Evolutionary conservation across 1,140 invertebrate genomes (phyloP).

Genomic region (Mylabris phalerata): DNA sequence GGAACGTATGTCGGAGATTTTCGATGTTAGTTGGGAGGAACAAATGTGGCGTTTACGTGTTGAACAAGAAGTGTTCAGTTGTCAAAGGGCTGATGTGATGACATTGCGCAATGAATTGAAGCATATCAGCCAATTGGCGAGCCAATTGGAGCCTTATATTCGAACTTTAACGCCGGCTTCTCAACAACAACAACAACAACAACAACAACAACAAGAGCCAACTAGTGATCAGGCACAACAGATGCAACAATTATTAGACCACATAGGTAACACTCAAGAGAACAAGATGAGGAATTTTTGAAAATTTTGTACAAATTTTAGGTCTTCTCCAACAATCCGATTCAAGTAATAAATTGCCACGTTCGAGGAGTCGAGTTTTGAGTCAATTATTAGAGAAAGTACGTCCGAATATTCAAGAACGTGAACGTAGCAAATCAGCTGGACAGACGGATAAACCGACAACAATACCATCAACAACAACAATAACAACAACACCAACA

Average conservation of each 20-base stretch:
- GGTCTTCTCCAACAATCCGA: conserved; percentile 32
- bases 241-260: conserved; percentile 45
- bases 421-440: conserved; percentile 47
- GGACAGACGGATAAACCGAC: conserved; percentile 39
- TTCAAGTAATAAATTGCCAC: conserved; percentile 35
- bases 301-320: conserved; percentile 7
- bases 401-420: conserved; percentile 36
- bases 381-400: conserved; percentile 39
- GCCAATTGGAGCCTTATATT: conserved; percentile 59
- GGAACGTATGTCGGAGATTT: conserved; percentile 53
- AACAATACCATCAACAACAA: conserved; percentile 30
- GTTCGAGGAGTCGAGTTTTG: conserved; percentile 37
- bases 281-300: conserved; percentile 6
- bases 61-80: conserved; percentile 56
- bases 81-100: conserved; percentile 59
- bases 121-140: conserved; percentile 55
- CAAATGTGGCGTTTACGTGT: conserved; percentile 60
- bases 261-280: conserved; percentile 40
- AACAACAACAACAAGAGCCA: conserved; percentile 38
- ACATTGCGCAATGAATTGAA: conserved; percentile 59
- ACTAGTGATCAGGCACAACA: conserved; percentile 36
- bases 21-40: conserved; percentile 62
- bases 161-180: conserved; percentile 49
- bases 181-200: conserved; percentile 37
- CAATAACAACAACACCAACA: too few species aligned